Evolutionary conservation across 2,113 vertebrate species (phyloP), one percentile per base, ranked within the genome.

Genomic region (Narcine bancroftii): DNA sequence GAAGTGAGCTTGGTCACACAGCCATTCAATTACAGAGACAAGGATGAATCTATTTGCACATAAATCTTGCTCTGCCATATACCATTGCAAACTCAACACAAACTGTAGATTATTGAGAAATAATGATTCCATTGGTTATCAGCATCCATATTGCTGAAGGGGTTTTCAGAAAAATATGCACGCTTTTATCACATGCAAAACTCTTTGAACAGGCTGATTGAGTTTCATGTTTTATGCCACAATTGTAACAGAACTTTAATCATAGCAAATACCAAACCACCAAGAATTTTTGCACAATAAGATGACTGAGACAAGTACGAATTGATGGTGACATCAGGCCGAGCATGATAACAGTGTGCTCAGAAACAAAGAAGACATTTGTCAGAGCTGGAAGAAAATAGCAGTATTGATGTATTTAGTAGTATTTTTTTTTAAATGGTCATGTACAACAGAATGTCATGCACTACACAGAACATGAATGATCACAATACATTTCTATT

Each of bases 201-300:
- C 65, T 42, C 26, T 42, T 76, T 36, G 6, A 89, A 63, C 21
- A 45, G 89, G 26, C 65, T 69, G 33, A 65, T 89, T 19, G 39
- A 47, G 47, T 91, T 89, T 66, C 29, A 33, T 63, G 36, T 60
- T 36, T 91, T 26, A 19, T 53, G 11, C 79, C 10, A 45, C 89
- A 91, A 47, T 42, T 91, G 89, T 29, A 91, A 69, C 89, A 69
- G 89, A 65, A 91, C 69, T 69, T 69, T 91, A 91, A 91, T 91
- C 42, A 42, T 36, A 91, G 89, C 24, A 45, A 91, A 91, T 33
- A 91, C 65, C 89, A 91, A 69, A 91, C 87, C 87, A 91, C 65
- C 42, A 65, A 91, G 65, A 69, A 47, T 13, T 7, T 71, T 47
- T 26, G 42, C 17, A 91, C 66, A 91, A 91, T 91, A 26, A 65